Base-by-base conservation (phyloP, 2,797 vertebrate genomes). In the Hippoglossus hippoglossus region DNA sequence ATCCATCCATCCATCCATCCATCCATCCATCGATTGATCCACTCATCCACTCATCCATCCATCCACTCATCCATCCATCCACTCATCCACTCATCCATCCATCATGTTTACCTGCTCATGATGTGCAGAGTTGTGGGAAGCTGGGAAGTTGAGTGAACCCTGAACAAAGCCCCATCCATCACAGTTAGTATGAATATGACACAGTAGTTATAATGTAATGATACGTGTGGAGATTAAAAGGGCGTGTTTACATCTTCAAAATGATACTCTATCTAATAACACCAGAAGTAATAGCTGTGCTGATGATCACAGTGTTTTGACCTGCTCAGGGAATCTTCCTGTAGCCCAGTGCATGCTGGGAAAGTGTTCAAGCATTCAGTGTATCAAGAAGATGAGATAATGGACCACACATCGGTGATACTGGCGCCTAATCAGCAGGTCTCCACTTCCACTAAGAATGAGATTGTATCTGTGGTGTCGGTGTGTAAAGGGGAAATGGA, bases 31-130 rank as follows among this genome's bases (percentile, higher is more conserved):
- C 39, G 3, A 15, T 11, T 10, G 4, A 41, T 39, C 36, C 36
- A 39, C 3, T 3, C 36, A 39, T 9, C 8, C 3, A 44, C 16
- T 2, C 41, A 44, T 44, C 26, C 61, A 73, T 68, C 66, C 56
- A 64, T 77, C 66, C 44, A 46, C n/a, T n/a, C n/a, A n/a, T n/a
- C 36, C 5, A 39, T 39, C 2, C 36, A 9, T 39, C 36, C 36
- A 39, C 3, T 3, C 36, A 39, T 9, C 8, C 3, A 44, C 16
- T 2, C 41, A 44, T 44, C 26, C 61, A 73, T 68, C 66, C 56
- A 64, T 77, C 66, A 66, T 78, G 72, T 73, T 61, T 83, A 73
- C 51, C 60, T 81, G 63, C 67, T 84, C 67, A 79, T 22, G 22
- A 22, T 22, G 22, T 22, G 22, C 22, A 22, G 22, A 22, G 22